Conservation (phyloP, 1,140 invertebrate species). For the Drosophila bipectinata region DNA sequence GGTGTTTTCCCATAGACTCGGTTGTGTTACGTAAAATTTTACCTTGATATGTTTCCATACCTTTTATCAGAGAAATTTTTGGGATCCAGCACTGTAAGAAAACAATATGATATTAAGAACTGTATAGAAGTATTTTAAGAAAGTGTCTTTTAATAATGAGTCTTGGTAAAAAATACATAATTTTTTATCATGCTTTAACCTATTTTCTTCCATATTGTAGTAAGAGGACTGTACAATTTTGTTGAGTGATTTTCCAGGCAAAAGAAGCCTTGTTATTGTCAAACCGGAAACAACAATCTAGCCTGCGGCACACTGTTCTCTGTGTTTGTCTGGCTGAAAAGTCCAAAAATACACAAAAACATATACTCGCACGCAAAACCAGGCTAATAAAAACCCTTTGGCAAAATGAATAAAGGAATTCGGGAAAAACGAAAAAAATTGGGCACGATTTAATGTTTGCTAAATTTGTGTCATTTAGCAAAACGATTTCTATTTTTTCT, state of each 20-base stretch:
- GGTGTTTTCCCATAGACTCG: slow-evolving; percentile 30
- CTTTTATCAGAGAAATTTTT: slow-evolving; percentile 26
- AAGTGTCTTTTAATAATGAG: background rate
- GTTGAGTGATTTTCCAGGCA: slow-evolving; percentile 5
- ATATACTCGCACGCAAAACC: background rate
- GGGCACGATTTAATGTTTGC: slow-evolving; percentile 70
- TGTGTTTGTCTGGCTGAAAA: slow-evolving; percentile 22
- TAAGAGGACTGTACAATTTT: background rate
- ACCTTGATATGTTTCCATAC: slow-evolving; percentile 52
- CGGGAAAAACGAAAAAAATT: slow-evolving; percentile 44
- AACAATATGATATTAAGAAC: background rate
- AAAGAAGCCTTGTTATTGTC: slow-evolving; percentile 44
- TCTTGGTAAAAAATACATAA: too few species aligned
- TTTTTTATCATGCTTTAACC: background rate
- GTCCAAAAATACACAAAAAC: slow-evolving; percentile 13
- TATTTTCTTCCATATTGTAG: background rate
- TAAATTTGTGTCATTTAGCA: slow-evolving; percentile 73
- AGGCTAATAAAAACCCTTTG: slow-evolving; percentile 56
- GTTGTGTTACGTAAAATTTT: slow-evolving; percentile 58
- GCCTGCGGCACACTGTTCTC: slow-evolving; percentile 19
- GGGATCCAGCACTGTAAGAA: slow-evolving; percentile 1
- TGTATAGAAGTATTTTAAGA: background rate
- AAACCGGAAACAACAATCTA: slow-evolving; percentile 29
- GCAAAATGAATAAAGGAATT: slow-evolving; percentile 35
- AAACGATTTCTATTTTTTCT: slow-evolving; percentile 65